phyloP scores from a whole-genome alignment of 2,797 vertebrate genomes.

The Coreius guichenoti region DNA sequence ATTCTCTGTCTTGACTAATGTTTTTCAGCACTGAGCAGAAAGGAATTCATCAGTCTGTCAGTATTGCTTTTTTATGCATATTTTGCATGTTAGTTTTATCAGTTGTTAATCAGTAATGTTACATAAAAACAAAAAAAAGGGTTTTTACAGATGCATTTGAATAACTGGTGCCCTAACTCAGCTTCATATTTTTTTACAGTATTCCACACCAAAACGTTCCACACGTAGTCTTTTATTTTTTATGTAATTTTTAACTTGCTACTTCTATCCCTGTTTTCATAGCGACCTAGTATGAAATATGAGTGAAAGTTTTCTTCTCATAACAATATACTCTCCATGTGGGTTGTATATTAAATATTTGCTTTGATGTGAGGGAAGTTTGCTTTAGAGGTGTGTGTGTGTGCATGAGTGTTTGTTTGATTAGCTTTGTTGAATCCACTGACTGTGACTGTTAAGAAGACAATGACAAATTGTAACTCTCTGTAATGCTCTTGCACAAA shows the following conservation, averaged over 20 bases:
- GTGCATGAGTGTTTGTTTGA: neutral
- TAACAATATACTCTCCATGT: constrained; percentile 1
- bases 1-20: neutral
- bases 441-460: constrained; percentile 32
- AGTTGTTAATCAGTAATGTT: constrained; percentile 14
- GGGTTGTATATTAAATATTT: constrained; percentile 6
- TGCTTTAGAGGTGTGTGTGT: neutral
- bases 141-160: constrained; percentile 6
- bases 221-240: neutral
- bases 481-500: constrained; percentile 37
- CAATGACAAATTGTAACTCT: constrained; percentile 34
- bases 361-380: constrained; percentile 1
- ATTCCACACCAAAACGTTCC: neutral
- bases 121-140: neutral
- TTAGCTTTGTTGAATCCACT: constrained; percentile 15
- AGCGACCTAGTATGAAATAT: neutral
- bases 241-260: neutral
- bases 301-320: neutral
- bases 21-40: constrained; percentile 3
- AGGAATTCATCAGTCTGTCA: constrained; percentile 36
- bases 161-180: neutral
- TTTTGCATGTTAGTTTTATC: constrained; percentile 3
- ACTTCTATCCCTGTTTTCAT: neutral
- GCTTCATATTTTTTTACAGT: neutral
- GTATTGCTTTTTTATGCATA: constrained; percentile 36